Evolutionary conservation across 2,797 vertebrate genomes (phyloP), one percentile per base, ranked within the genome.

Genomic region (Pipistrellus pygmaeus): DNA sequence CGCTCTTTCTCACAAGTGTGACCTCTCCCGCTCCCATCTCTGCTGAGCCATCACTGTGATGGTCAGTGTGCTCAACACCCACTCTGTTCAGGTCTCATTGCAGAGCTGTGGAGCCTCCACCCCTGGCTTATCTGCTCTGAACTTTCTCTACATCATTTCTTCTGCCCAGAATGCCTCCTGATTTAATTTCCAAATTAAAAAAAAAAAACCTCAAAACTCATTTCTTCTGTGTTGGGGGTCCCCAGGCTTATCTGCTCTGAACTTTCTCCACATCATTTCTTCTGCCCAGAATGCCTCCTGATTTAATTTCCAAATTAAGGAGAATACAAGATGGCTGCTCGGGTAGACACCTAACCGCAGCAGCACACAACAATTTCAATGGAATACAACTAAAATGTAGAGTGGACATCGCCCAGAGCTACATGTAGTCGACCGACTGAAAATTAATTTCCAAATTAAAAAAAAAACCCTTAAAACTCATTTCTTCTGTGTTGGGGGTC

Each of bases 111-210:
- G 30, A 44, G 92, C 38, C 48, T 38, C 38, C 23, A 27, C 5
- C 8, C 41, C 32, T 69, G 73, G 44, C 68, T 18, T 9, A 1
- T 4, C 73, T 80, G 5, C 57, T 73, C 66, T 51, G 82, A n/a
- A 51, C 44, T 89, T 82, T 44, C 69, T 73, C 77, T 48, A n/a
- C 5, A 6, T 73, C 21, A 13, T 69, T 60, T 83, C 83, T 68
- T 41, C 53, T 68, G n/a, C 53, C 75, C 77, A 10, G 57, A 72
- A 48, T 41, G 8, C 76, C 62, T 77, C 53, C 46, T 94, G 20
- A 81, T 81, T 84, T 75, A 84, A 75, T 66, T 18, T 35, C 5
- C 46, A 81, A 48, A 57, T 88, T 73, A 84, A 72, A 94, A 88
- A 84, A 72, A 92, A 85, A 38, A 44, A 60, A 69, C 73, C n/a